These are phyloP conservation scores for Betta splendens DNA, from an alignment of 2,797 vertebrate species.

Conservation along the genomic window DNA sequence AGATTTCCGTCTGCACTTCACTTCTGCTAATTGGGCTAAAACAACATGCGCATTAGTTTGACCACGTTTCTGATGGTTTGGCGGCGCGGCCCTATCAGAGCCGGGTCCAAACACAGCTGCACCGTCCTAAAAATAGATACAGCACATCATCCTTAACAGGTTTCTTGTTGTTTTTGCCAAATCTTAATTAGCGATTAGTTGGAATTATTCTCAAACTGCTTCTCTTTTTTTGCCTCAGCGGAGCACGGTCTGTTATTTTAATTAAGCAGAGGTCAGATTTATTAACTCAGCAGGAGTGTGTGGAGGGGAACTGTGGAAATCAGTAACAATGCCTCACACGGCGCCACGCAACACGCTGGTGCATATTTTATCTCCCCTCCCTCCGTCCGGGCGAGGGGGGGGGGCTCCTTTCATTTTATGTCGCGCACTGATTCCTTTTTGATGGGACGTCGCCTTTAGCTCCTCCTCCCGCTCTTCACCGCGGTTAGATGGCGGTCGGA, in stretches of 20 bases:
- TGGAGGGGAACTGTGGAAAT: constrained; percentile 71
- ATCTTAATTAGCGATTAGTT: constrained; percentile 83
- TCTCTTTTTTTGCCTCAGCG: constrained; percentile 64
- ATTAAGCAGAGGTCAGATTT: constrained; percentile 86
- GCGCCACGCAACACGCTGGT: constrained; percentile 52
- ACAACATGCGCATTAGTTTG: constrained; percentile 15
- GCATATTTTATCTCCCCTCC: constrained; percentile 37
- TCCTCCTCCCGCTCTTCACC: constrained; percentile 9
- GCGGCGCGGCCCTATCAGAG: constrained; percentile 27
- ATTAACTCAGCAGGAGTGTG: constrained; percentile 81
- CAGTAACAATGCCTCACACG: constrained; percentile 59
- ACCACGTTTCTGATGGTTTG: constrained; percentile 38
- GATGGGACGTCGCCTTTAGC: constrained; percentile 21
- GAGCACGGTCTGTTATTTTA: constrained; percentile 83
- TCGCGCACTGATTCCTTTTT: constrained; percentile 56
- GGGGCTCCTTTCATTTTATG: constrained; percentile 46
- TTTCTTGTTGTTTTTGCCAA: constrained; percentile 77
- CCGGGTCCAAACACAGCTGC: constrained; percentile 39
- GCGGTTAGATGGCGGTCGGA: constrained; percentile 38
- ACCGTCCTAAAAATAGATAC: constrained; percentile 69
- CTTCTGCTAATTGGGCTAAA: constrained; percentile 38
- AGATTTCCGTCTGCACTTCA: constrained; percentile 44
- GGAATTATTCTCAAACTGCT: constrained; percentile 79
- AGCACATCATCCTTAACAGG: constrained; percentile 64
- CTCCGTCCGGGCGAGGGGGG: constrained; percentile 28